Conservation (phyloP, 2,888 invertebrate species). For the Megamerina dolium region DNA sequence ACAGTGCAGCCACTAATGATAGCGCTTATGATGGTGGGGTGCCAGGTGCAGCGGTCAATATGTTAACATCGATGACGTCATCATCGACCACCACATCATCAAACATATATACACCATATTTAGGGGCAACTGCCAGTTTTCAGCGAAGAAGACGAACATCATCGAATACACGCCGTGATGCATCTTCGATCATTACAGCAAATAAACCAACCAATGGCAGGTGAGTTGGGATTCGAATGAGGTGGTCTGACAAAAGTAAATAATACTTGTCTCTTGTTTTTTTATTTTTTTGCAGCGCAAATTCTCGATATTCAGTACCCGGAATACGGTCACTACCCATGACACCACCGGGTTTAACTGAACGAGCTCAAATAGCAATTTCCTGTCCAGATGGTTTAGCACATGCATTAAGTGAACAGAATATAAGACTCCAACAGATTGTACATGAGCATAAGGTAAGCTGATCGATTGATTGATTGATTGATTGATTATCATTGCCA, state of each 20-base stretch:
- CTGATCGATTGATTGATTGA: no score
- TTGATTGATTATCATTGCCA: no score
- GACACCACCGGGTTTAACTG: constrained; percentile 53
- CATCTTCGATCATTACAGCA: constrained; percentile 20
- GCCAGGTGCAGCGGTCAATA: constrained; percentile 3
- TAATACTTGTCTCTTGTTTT: not conserved
- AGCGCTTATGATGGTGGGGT: constrained; percentile 7
- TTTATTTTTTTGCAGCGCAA: constrained; percentile 25
- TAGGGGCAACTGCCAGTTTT: constrained; percentile 21
- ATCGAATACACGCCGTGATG: constrained; percentile 38
- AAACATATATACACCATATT: constrained; percentile 15
- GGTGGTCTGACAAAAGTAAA: not conserved
- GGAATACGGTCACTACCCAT: constrained; percentile 48
- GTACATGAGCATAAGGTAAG: constrained; percentile 71
- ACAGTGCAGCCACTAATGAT: constrained; percentile 4
- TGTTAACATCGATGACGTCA: constrained; percentile 12
- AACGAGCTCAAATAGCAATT: constrained; percentile 41
- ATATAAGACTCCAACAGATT: constrained; percentile 69
- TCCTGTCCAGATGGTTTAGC: constrained; percentile 49
- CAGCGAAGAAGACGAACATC: constrained; percentile 39
- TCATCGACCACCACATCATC: constrained; percentile 9
- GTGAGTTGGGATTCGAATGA: constrained; percentile 21
- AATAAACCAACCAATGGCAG: constrained; percentile 36
- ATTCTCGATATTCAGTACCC: constrained; percentile 39
- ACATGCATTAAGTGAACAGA: constrained; percentile 49